Evolutionary conservation across 2,797 vertebrate species (phyloP).

Genomic region (Trematomus bernacchii): DNA sequence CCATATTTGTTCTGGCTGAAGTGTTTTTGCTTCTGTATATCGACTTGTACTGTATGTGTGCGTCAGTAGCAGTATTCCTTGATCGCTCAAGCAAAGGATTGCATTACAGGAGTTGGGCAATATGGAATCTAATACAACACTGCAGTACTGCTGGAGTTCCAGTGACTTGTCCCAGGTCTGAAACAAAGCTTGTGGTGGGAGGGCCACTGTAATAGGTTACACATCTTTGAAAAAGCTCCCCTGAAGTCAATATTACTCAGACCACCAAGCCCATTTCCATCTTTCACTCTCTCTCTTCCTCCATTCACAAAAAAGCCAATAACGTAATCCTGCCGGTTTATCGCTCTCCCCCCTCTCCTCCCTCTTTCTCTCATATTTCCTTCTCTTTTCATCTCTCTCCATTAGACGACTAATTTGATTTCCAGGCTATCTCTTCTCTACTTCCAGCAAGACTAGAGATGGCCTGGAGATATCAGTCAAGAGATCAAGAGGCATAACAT

Average conservation of each 20-base stretch:
- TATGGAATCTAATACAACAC: constrained; percentile 71
- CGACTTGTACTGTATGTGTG: constrained; percentile 1
- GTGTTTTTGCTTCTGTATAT: constrained; percentile 1
- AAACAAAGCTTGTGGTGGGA: constrained; percentile 60
- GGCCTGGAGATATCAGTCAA: constrained; percentile 58
- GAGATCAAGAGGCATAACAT: constrained; percentile 38
- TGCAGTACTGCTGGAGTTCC: constrained; percentile 56
- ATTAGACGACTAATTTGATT: constrained; percentile 83
- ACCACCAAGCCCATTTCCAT: constrained; percentile 70
- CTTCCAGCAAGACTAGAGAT: constrained; percentile 52
- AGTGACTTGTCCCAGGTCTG: constrained; percentile 71
- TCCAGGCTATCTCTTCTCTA: constrained; percentile 68
- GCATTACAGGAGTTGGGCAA: constrained; percentile 65
- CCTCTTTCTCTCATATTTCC: constrained; percentile 49
- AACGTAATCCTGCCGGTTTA: constrained; percentile 77
- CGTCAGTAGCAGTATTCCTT: constrained; percentile 23
- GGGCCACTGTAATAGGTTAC: constrained; percentile 77
- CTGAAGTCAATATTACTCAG: constrained; percentile 79
- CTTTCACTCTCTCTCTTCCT: constrained; percentile 38
- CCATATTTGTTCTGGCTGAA: not conserved
- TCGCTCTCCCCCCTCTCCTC: constrained; percentile 55
- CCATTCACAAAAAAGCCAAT: constrained; percentile 78
- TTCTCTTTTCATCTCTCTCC: constrained; percentile 67
- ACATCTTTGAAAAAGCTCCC: constrained; percentile 79
- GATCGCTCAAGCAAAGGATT: constrained; percentile 61